Evolutionary conservation across 2,113 vertebrate genomes (phyloP).

Genomic region (Felis chaus): DNA sequence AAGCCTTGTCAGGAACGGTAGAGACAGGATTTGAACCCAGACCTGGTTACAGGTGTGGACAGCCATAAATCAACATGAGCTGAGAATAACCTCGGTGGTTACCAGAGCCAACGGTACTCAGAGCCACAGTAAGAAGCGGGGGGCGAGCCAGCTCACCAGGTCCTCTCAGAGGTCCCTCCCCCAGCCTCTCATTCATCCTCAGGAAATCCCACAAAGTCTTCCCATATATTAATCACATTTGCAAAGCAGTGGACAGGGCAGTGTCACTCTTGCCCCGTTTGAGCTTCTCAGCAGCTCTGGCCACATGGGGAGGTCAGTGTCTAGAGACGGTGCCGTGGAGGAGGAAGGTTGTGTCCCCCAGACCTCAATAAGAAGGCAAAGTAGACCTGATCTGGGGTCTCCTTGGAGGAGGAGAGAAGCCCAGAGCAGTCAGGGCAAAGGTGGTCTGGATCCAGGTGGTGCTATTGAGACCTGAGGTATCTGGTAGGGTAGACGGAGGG

Average conservation of each 20-base stretch:
- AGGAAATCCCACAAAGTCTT: neutral
- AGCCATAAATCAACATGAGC: neutral
- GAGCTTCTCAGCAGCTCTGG: neutral
- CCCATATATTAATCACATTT: neutral
- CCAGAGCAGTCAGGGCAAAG: neutral
- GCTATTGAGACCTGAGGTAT: neutral
- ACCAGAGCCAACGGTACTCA: neutral
- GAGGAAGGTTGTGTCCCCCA: rapidly evolving
- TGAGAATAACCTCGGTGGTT: neutral
- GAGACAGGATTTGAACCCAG: neutral
- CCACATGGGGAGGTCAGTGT: neutral
- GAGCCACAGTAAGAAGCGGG: neutral
- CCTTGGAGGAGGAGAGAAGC: neutral
- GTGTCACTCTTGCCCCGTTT: neutral
- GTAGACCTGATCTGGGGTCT: neutral
- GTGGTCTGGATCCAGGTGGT: neutral
- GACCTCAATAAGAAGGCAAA: neutral
- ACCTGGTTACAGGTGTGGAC: neutral
- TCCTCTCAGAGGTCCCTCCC: neutral
- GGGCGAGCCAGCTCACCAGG: neutral
- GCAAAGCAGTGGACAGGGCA: neutral
- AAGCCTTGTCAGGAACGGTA: neutral
- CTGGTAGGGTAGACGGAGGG: too few species aligned
- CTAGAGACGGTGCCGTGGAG: rapidly evolving
- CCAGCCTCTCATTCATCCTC: neutral